Percentiles rank a stretch among this genome's conserved stretches.
These are phyloP conservation scores for Synergus umbraculus DNA, from an alignment of 2,888 invertebrate species.

Conservation along the genomic window DNA sequence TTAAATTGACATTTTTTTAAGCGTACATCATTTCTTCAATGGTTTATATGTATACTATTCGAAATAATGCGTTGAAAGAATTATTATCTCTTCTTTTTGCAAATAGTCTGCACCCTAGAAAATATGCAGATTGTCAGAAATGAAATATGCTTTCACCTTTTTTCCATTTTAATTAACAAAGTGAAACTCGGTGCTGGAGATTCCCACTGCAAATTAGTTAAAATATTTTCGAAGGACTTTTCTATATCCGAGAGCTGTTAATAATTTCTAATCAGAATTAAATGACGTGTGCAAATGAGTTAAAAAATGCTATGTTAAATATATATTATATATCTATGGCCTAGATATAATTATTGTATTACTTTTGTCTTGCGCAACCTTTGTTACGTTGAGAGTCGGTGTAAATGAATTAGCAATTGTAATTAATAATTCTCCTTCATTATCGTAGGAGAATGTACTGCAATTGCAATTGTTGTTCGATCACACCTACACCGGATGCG, in stretches of 20 bases:
- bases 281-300: neutral
- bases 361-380: neutral
- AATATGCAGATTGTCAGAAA: neutral
- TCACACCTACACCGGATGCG: neutral
- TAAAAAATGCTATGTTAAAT: neutral
- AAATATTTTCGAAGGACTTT: neutral
- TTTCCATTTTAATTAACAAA: constrained; percentile 12
- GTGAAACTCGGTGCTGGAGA: neutral
- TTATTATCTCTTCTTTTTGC: neutral
- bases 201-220: neutral
- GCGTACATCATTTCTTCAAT: neutral
- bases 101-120: neutral
- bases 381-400: neutral
- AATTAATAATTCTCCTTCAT: constrained; percentile 45
- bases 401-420: constrained; percentile 47
- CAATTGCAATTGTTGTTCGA: constrained; percentile 27
- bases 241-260: neutral
- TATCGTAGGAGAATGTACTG: constrained; percentile 18
- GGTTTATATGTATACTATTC: neutral
- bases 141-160: neutral
- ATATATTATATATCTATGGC: neutral
- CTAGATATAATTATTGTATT: neutral
- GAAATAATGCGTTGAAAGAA: neutral
- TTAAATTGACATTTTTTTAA: no score
- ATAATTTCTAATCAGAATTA: neutral